Percentiles rank a stretch among this genome's conserved stretches.
These are phyloP conservation scores for Scrobipalpa costella DNA, from an alignment of 2,888 invertebrate species.

Conservation along the genomic window DNA sequence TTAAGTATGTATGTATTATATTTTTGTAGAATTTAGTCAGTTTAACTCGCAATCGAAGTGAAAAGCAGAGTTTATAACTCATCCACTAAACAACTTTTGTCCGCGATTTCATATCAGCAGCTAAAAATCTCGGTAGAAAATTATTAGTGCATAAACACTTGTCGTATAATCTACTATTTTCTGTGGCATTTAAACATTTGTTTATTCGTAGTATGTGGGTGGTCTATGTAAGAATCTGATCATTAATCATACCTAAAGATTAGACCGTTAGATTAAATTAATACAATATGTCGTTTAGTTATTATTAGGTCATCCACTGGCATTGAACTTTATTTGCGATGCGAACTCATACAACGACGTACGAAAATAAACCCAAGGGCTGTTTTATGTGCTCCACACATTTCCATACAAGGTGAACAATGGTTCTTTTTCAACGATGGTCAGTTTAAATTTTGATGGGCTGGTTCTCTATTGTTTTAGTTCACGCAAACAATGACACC, in stretches of 20 bases:
- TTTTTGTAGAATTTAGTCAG: too few relatives aligned
- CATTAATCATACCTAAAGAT: neutral
- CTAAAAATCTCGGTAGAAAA: too few relatives aligned
- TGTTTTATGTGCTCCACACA: neutral
- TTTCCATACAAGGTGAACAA: slow-evolving; percentile 23
- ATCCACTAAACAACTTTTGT: too few relatives aligned
- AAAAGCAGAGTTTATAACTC: too few relatives aligned
- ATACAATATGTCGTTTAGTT: neutral
- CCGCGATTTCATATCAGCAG: too few relatives aligned
- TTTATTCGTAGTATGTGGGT: too few relatives aligned
- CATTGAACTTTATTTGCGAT: neutral
- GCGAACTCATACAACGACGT: neutral
- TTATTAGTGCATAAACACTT: too few relatives aligned
- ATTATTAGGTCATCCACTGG: neutral
- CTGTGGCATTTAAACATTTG: neutral
- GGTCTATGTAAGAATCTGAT: neutral
- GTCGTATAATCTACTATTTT: too few relatives aligned
- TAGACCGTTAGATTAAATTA: neutral
- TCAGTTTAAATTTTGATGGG: neutral
- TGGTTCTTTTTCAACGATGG: slow-evolving; percentile 8
- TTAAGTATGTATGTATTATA: too few relatives aligned
- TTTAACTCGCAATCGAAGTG: too few relatives aligned
- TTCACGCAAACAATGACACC: neutral
- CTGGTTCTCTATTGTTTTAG: slow-evolving; percentile 15
- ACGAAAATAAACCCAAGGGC: neutral